Percentiles rank a stretch among this genome's conserved stretches.
These are phyloP conservation scores for Rhynchomys soricoides DNA, from an alignment of 2,113 vertebrate genomes.

Conservation along the genomic window DNA sequence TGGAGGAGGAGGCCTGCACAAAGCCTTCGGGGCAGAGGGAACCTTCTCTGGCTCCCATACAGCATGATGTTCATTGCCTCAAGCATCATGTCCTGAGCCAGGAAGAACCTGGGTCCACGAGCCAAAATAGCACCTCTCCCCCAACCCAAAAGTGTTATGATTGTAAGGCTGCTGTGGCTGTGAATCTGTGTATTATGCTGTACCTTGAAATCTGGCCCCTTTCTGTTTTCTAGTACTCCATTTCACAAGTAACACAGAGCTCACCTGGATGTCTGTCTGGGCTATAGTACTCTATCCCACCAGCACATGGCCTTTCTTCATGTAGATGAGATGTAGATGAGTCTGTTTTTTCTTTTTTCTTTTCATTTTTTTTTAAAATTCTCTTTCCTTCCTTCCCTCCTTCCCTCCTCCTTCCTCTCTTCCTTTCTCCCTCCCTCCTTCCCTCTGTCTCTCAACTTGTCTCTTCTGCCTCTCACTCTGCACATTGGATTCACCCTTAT, in stretches of 20 bases:
- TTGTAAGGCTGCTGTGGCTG: neutral
- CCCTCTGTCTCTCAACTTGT: neutral
- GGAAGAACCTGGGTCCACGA: neutral
- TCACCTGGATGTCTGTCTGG: neutral
- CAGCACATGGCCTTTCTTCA: neutral
- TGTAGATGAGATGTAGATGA: neutral
- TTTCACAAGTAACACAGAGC: neutral
- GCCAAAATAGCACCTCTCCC: neutral
- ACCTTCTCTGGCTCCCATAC: neutral
- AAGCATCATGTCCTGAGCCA: rapidly evolving
- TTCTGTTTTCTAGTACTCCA: neutral
- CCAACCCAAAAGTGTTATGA: neutral
- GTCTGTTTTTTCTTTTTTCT: neutral
- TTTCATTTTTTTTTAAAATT: no score
- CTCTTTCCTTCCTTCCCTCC: neutral
- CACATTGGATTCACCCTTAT: neutral
- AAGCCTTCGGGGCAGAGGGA: neutral
- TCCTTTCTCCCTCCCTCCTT: neutral
- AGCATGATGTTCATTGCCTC: no score
- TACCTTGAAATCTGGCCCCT: neutral
- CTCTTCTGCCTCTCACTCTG: neutral
- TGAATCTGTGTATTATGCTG: neutral
- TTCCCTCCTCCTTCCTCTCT: no score
- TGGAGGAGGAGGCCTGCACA: neutral
- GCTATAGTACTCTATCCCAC: no score